Base-by-base conservation (phyloP, 2,888 invertebrate genomes). In the Xanthorhoe designata region DNA sequence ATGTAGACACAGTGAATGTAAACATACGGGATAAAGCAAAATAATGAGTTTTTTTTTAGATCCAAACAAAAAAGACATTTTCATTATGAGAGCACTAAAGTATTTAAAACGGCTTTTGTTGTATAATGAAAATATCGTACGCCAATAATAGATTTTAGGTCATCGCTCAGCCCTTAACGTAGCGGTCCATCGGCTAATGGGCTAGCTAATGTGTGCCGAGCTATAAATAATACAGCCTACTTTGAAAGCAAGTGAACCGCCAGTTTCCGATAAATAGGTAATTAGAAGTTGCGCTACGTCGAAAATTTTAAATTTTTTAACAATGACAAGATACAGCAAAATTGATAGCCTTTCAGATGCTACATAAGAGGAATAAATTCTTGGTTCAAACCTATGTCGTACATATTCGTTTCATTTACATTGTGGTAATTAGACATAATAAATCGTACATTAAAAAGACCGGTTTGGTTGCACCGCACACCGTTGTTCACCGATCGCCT, bases 141-240 rank as follows among this genome's bases (percentile, higher is more conserved):
- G 73, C 83, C 80, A 85, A 84, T 82, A 88, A 88, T 86, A 86
- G 81, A 80, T 82, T 82, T 80, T 82, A 87, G 83, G 85, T 86
- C 83, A 81, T 85, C 85, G 84, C 79, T 82, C 84, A 80, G 82
- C 82, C 82, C 85, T 85, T 83, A 86, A 85, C 84, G 83, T 75
- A 72, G 79, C 82, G 75, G 80, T 73, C 81, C 83, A 85, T 84
- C 81, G 80, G 73, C 78, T 89, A 89, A 90, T 89, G 85, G 86
- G 83, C 78, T 72, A 70, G 85, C 82, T 86, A 85, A 89, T 86
- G 83, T 87, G 83, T 85, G 83, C 78, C 80, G 68, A 71, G 81
- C 81, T 88, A 90, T 87, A 83, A 88, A 88, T 89, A 89, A 80
- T 80, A 80, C 77, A 78, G 76, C 78, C 82, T 79, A 81, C 75